A percentile compares a stretch with the other conserved stretches of the same genome.
These are phyloP conservation scores for Phymastichus coffea DNA, from an alignment of 1,140 invertebrate genomes.

Conservation along the genomic window DNA sequence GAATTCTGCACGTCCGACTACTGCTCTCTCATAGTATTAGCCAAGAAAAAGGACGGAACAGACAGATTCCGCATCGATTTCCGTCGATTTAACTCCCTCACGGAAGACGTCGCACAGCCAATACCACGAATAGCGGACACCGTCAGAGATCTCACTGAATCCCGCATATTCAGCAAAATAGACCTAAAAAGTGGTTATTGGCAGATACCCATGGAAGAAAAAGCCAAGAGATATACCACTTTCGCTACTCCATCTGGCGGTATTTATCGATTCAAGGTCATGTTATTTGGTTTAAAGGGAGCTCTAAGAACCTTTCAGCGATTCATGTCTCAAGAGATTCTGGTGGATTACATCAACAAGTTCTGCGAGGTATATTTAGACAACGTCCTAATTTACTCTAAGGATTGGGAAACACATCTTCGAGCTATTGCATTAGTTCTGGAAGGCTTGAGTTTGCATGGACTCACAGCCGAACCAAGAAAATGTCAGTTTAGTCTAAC, in stretches of 20 bases:
- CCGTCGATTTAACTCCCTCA: slow-evolving; percentile 49
- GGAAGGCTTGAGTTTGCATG: slow-evolving; percentile 24
- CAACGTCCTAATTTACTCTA: slow-evolving; percentile 30
- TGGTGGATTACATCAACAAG: slow-evolving; percentile 26
- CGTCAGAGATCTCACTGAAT: slow-evolving; percentile 27
- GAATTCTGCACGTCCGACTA: slow-evolving; percentile 38
- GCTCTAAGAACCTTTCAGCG: slow-evolving; percentile 33
- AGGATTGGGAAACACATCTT: slow-evolving; percentile 34
- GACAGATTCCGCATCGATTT: slow-evolving; percentile 56
- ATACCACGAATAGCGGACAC: slow-evolving; percentile 33
- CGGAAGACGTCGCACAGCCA: slow-evolving; percentile 36
- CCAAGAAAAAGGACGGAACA: slow-evolving; percentile 50
- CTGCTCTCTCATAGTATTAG: slow-evolving; percentile 32
- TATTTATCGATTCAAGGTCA: slow-evolving; percentile 34
- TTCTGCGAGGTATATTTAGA: slow-evolving; percentile 41
- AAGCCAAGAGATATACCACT: slow-evolving; percentile 47
- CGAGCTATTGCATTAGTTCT: slow-evolving; percentile 30
- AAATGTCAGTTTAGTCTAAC: slow-evolving; percentile 35
- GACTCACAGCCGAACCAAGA: slow-evolving; percentile 23
- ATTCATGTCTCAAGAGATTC: slow-evolving; percentile 28
- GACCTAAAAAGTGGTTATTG: slow-evolving; percentile 43
- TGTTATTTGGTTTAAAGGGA: slow-evolving; percentile 35
- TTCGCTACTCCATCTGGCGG: slow-evolving; percentile 43
- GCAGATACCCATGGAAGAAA: slow-evolving; percentile 46
- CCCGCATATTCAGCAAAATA: slow-evolving; percentile 34